phyloP scores from a whole-genome alignment of 2,797 vertebrate species.

The Alectoris magna region DNA sequence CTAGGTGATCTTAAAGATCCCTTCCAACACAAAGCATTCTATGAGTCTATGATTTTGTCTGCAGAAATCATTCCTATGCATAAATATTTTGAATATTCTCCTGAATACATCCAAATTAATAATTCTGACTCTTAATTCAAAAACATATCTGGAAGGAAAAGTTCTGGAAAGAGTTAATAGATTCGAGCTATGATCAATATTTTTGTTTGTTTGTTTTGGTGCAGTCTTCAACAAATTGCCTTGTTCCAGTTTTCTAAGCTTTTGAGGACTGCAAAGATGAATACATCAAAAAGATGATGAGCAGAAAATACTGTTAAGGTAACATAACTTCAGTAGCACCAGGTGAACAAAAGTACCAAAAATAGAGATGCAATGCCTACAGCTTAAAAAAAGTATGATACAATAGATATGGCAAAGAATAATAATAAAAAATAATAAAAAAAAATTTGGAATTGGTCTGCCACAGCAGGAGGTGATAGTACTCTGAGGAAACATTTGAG shows the following conservation, averaged over 20 bases:
- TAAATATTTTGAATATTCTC: neutral
- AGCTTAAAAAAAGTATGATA: neutral
- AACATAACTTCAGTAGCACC: neutral
- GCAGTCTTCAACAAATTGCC: neutral
- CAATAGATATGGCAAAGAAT: neutral
- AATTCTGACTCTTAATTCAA: neutral
- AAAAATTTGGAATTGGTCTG: neutral
- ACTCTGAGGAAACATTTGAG: neutral
- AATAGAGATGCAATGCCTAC: neutral
- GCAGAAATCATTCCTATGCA: neutral
- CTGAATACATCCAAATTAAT: neutral
- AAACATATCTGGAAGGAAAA: neutral
- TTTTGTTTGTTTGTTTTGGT: neutral
- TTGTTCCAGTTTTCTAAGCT: neutral
- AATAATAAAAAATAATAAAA: neutral
- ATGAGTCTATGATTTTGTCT: neutral
- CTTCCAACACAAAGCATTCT: too few relatives aligned
- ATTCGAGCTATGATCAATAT: neutral
- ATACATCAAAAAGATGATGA: neutral
- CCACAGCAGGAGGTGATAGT: neutral
- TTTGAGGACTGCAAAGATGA: neutral
- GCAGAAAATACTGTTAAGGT: neutral
- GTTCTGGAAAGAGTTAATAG: neutral
- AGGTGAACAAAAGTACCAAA: neutral
- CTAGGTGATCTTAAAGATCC: too few relatives aligned